Percentiles rank a stretch among this genome's conserved stretches.
phyloP scores from a whole-genome alignment of 2,888 invertebrate genomes.

The Aphodius sticticus region DNA sequence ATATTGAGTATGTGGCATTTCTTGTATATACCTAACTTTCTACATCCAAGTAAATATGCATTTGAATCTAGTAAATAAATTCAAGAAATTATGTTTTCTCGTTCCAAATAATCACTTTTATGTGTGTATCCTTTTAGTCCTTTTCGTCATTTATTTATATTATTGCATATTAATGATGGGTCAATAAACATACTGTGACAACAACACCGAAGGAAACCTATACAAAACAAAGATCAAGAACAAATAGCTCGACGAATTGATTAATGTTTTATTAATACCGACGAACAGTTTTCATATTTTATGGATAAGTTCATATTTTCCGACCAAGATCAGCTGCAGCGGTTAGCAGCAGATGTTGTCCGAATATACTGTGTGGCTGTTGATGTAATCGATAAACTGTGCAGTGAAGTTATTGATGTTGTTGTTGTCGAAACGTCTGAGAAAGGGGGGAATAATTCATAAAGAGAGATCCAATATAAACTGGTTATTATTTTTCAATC shows the following conservation, averaged over 20 bases:
- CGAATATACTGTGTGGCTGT: background rate
- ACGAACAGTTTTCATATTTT: background rate
- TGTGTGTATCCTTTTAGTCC: no score
- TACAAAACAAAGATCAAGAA: background rate
- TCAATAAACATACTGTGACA: background rate
- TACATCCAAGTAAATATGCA: no score
- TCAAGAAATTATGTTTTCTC: no score
- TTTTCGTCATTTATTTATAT: no score
- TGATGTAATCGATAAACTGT: constrained; percentile 46
- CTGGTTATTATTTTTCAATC: constrained; percentile 59
- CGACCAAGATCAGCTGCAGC: background rate
- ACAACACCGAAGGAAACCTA: background rate
- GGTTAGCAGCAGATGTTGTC: background rate
- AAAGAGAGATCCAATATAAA: constrained; percentile 54
- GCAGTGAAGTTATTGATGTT: constrained; percentile 54
- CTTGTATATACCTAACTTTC: no score
- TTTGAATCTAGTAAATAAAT: no score
- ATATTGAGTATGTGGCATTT: no score
- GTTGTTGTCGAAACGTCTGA: constrained; percentile 40
- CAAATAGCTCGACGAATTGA: background rate
- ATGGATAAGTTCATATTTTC: background rate
- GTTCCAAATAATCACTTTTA: no score
- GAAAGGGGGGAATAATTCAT: constrained; percentile 37
- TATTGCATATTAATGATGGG: no score
- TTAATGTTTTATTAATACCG: background rate